Evolutionary conservation across 2,113 vertebrate genomes (phyloP).

Genomic region (Elachura formosa): DNA sequence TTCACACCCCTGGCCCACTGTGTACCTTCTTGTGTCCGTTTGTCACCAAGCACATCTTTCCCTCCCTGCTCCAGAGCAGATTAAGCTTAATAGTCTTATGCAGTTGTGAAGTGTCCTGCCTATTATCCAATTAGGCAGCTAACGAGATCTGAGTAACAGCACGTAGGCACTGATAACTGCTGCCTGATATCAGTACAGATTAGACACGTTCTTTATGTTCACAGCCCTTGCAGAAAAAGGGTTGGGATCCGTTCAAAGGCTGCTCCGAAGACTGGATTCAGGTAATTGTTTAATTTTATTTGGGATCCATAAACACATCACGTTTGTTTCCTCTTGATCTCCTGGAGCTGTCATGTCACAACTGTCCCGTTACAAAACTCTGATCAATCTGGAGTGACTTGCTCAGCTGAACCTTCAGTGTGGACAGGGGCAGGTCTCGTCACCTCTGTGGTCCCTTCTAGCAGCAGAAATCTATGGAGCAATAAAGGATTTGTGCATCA

Average conservation of each 20-base stretch:
- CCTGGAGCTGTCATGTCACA: not conserved
- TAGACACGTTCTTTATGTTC: constrained; percentile 20
- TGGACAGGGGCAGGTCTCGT: not conserved
- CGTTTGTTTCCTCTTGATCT: not conserved
- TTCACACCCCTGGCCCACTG: not conserved
- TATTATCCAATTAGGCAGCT: constrained; percentile 51
- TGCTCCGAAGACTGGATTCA: constrained; percentile 1
- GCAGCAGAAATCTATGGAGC: not conserved
- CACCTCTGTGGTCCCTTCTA: not conserved
- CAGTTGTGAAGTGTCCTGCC: constrained; percentile 58
- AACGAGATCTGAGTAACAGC: constrained; percentile 57
- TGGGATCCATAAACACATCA: not conserved
- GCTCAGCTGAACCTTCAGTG: not conserved
- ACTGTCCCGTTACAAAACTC: not conserved
- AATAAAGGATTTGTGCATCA: not conserved
- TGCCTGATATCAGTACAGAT: not conserved
- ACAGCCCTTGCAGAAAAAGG: not conserved
- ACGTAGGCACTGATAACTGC: constrained; percentile 47
- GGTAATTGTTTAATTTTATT: constrained; percentile 55
- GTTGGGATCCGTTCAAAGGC: constrained; percentile 32
- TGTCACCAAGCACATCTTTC: not conserved
- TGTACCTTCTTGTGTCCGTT: not conserved
- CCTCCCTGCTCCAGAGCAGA: constrained; percentile 27
- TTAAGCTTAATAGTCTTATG: constrained; percentile 37
- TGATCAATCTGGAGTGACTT: not conserved